Evolutionary conservation across 92 coral and sea anemone species (phyloP).

Genomic region (Virgularia gustaviana): DNA sequence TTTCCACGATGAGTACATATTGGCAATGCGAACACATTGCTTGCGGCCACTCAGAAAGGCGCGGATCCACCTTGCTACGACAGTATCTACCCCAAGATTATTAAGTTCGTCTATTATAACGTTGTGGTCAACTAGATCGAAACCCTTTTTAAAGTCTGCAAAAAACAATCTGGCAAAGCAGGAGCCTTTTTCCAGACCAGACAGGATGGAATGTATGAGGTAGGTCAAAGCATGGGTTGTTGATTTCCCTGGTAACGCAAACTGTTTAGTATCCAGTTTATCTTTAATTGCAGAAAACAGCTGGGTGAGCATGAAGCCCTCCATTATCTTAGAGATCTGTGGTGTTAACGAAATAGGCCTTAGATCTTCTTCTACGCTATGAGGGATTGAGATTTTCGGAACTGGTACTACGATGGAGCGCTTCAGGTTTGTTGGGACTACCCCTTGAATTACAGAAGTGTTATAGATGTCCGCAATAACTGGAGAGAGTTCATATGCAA

Average conservation of each 20-base stretch:
- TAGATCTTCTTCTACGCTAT: slow-evolving; percentile 34
- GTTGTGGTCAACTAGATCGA: not conserved
- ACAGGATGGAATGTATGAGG: slow-evolving; percentile 25
- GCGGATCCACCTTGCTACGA: not conserved
- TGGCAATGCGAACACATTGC: too few relatives aligned
- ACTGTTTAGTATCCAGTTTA: slow-evolving; percentile 30
- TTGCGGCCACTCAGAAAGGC: not conserved
- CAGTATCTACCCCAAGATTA: not conserved
- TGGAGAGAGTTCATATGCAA: slow-evolving; percentile 36
- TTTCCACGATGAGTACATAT: slow-evolving; percentile 28
- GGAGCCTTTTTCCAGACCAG: slow-evolving; percentile 8
- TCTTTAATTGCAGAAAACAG: slow-evolving; percentile 4
- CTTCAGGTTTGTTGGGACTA: slow-evolving; percentile 44
- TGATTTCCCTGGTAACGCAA: too few relatives aligned
- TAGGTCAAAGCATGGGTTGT: slow-evolving; percentile 33
- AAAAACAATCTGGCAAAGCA: slow-evolving; percentile 19
- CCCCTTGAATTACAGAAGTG: slow-evolving; percentile 47
- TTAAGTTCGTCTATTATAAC: not conserved
- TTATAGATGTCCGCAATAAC: slow-evolving; percentile 49
- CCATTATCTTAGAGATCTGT: too few relatives aligned
- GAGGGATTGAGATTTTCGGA: slow-evolving; percentile 40
- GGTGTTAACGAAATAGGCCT: slow-evolving; percentile 43
- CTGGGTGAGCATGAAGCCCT: not conserved
- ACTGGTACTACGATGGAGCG: slow-evolving; percentile 46
- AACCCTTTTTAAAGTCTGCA: too few relatives aligned